These are phyloP conservation scores for Eulemur albifrons DNA, from an alignment of 2,797 vertebrate species.

Conservation along the genomic window DNA sequence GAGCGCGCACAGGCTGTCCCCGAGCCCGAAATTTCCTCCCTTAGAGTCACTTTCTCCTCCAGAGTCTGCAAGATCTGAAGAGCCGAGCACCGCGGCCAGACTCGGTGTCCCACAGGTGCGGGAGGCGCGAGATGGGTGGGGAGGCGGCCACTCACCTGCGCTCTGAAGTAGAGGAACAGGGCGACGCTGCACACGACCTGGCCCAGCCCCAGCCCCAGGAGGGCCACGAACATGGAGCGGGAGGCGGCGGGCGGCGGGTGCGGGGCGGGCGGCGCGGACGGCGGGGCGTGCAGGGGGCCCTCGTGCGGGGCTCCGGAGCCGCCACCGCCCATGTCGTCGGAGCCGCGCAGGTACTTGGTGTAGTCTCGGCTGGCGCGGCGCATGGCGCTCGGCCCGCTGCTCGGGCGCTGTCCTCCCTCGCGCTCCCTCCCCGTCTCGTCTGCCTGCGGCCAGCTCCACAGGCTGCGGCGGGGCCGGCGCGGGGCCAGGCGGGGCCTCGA, in stretches of 20 bases:
- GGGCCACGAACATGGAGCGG: constrained; percentile 88
- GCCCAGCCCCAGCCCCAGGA: constrained; percentile 93
- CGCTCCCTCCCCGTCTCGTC: accelerated
- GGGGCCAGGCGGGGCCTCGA: constrained; percentile 32
- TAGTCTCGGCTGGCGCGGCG: constrained; percentile 86
- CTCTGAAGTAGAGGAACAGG: constrained; percentile 94
- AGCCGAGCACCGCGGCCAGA: background rate
- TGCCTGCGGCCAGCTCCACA: background rate
- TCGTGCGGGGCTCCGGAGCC: constrained; percentile 60
- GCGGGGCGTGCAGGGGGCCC: constrained; percentile 49
- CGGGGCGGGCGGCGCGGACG: constrained; percentile 45
- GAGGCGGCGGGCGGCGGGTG: constrained; percentile 58
- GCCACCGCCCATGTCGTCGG: constrained; percentile 83
- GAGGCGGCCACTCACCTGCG: constrained; percentile 87
- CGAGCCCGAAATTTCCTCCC: background rate
- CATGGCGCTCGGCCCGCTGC: constrained; percentile 75
- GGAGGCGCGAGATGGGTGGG: accelerated
- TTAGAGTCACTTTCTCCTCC: background rate
- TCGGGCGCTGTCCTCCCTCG: background rate
- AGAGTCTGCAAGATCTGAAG: background rate
- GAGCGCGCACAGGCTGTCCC: too few species aligned
- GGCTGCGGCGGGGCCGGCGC: background rate
- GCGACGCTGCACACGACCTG: constrained; percentile 96
- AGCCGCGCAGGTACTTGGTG: constrained; percentile 85
- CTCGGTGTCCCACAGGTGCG: background rate